A percentile compares a stretch with the other conserved stretches of the same genome.
phyloP scores from a whole-genome alignment of 2,113 vertebrate genomes.

The Xenopus borealis region DNA sequence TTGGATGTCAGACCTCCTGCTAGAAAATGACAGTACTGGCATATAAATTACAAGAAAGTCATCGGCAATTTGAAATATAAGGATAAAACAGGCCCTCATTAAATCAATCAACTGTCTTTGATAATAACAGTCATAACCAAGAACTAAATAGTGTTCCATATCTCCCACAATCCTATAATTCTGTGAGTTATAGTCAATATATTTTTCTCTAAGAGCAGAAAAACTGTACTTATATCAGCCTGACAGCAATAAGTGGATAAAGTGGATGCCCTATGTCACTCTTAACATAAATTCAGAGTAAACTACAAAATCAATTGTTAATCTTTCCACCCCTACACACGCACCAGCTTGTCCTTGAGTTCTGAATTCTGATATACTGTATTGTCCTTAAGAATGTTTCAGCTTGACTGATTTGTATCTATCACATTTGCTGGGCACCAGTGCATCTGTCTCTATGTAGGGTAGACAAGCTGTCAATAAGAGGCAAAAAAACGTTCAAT shows the following conservation, averaged over 20 bases:
- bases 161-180: not conserved
- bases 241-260: no score
- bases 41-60: not conserved
- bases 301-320: no score
- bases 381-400: no score
- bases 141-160: not conserved
- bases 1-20: not conserved
- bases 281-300: not conserved
- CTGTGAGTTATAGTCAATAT: not conserved
- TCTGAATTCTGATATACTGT: no score
- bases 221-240: not conserved
- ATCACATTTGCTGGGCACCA: no score
- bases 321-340: no score
- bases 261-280: not conserved
- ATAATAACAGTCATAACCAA: not conserved
- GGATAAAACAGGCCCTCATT: not conserved
- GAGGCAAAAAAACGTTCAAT: no score
- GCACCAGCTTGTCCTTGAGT: no score
- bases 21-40: conserved; percentile 1
- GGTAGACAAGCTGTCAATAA: no score
- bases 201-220: not conserved
- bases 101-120: not conserved
- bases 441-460: no score
- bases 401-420: no score
- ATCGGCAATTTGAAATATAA: not conserved